Conservation (phyloP, 2,113 vertebrate species). For the Osmerus eperlanus region DNA sequence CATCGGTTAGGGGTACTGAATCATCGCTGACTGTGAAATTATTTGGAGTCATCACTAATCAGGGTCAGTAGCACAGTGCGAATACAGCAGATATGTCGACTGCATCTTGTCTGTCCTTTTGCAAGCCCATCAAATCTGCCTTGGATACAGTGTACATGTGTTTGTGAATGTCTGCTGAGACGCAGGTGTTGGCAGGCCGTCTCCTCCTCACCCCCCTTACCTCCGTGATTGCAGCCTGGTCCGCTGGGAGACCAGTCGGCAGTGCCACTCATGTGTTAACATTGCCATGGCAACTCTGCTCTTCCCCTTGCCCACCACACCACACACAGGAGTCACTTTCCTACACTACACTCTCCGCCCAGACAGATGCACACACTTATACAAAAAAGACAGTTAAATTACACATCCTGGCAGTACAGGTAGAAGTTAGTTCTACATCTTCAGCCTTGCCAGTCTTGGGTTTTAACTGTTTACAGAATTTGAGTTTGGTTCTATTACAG, state of each 20-base stretch:
- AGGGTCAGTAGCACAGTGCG: slow-evolving; percentile 52
- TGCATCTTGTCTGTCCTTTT: slow-evolving; percentile 18
- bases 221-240: slow-evolving; percentile 67
- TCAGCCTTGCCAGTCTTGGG: slow-evolving; percentile 52
- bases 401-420: slow-evolving; percentile 29
- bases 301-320: slow-evolving; percentile 69
- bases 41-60: slow-evolving; percentile 26
- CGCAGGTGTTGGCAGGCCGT: slow-evolving; percentile 65
- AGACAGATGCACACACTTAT: slow-evolving; percentile 25
- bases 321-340: slow-evolving; percentile 59
- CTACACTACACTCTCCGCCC: slow-evolving; percentile 61
- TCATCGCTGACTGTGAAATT: slow-evolving; percentile 23
- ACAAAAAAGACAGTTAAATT: slow-evolving; percentile 30
- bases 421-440: slow-evolving; percentile 61
- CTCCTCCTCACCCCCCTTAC: slow-evolving; percentile 45
- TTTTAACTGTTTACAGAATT: slow-evolving; percentile 39
- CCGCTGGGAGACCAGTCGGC: slow-evolving; percentile 71
- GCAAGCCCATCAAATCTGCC: neutral
- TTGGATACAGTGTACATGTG: slow-evolving; percentile 13
- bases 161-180: slow-evolving; percentile 57
- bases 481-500: neutral
- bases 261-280: slow-evolving; percentile 80
- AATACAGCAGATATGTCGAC: slow-evolving; percentile 30
- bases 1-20: slow-evolving; percentile 31
- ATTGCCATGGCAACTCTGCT: slow-evolving; percentile 78